phyloP scores from a whole-genome alignment of 2,113 vertebrate genomes.

The Thymallus thymallus region DNA sequence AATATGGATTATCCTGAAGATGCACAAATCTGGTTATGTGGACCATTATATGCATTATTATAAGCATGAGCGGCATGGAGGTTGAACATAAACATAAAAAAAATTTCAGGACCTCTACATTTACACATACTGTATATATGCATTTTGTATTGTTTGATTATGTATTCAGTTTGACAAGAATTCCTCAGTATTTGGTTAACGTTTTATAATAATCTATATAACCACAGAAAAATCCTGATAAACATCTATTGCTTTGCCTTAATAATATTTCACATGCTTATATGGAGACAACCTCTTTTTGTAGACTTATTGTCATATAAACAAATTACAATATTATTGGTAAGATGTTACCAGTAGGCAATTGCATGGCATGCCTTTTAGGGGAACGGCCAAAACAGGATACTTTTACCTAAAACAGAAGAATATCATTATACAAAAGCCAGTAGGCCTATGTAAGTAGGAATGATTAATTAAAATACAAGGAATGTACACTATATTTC shows the following conservation, averaged over 20 bases:
- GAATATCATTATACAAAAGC: no score
- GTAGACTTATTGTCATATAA: no score
- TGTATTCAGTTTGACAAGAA: not conserved
- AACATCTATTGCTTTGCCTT: not conserved
- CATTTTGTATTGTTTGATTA: not conserved
- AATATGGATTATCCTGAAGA: no score
- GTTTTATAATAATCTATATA: not conserved
- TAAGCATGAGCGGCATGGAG: conserved; percentile 56
- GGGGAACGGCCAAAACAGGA: not conserved
- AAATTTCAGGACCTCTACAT: not conserved
- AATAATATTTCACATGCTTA: not conserved
- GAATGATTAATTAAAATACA: no score
- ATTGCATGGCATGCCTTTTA: not conserved
- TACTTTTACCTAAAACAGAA: no score
- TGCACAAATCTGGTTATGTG: conserved; percentile 3
- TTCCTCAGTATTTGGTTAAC: not conserved
- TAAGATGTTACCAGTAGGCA: not conserved
- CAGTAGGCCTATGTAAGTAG: no score
- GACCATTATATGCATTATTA: conserved; percentile 34
- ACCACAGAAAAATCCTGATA: not conserved
- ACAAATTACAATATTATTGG: not conserved
- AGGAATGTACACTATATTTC: not conserved
- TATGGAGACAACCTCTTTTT: not conserved
- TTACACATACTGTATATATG: not conserved
- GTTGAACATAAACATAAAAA: no score